Conservation (phyloP, 2,113 vertebrate species). For the Copsychus sechellarum region DNA sequence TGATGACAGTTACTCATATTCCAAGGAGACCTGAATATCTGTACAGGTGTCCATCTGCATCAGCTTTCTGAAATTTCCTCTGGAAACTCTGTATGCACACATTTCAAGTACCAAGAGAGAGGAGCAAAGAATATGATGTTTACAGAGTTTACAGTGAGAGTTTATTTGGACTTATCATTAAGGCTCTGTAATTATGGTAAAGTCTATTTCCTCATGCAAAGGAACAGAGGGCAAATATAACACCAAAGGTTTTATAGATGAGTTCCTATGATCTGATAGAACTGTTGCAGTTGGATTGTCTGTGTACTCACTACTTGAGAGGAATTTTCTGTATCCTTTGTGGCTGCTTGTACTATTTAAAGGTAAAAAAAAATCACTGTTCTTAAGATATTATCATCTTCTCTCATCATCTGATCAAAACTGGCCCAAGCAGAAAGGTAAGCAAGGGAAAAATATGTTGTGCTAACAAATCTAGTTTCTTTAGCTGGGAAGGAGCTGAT, state of each 20-base stretch:
- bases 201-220: background rate
- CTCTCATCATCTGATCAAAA: background rate
- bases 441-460: background rate
- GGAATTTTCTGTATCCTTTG: background rate
- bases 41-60: background rate
- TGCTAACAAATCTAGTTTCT: background rate
- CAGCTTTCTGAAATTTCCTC: background rate
- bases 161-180: background rate
- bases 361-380: background rate
- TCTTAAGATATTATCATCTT: background rate
- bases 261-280: background rate
- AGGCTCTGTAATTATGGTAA: background rate
- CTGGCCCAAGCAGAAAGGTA: background rate
- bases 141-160: background rate
- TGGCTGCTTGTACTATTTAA: background rate
- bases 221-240: background rate
- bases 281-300: background rate
- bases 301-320: background rate
- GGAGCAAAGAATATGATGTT: background rate
- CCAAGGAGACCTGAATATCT: background rate
- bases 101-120: background rate
- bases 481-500: background rate
- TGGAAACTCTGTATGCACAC: background rate
- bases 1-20: background rate
- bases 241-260: background rate